These are phyloP conservation scores for Oncorhynchus masou DNA, from an alignment of 2,113 vertebrate species.

Conservation along the genomic window DNA sequence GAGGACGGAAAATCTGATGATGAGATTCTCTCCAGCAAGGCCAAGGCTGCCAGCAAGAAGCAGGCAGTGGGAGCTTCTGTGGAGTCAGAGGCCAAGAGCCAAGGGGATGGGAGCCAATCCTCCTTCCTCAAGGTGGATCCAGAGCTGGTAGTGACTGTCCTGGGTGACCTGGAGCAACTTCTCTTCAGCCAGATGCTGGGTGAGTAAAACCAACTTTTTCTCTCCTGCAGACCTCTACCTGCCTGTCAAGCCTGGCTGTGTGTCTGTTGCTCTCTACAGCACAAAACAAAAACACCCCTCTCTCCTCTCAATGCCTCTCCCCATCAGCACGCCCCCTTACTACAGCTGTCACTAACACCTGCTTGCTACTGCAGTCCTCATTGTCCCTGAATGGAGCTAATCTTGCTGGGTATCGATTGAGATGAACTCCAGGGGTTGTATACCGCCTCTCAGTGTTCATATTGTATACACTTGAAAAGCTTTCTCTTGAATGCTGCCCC, in stretches of 20 bases:
- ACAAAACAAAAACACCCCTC: not conserved
- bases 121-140: constrained; percentile 93
- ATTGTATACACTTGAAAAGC: no score
- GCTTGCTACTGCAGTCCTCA: constrained; percentile 41
- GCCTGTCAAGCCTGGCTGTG: not conserved
- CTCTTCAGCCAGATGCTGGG: constrained; percentile 97
- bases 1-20: constrained; percentile 73
- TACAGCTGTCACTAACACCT: constrained; percentile 44
- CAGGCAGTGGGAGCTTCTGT: no score
- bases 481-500: no score
- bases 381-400: constrained; percentile 17
- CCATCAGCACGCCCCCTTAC: constrained; percentile 45
- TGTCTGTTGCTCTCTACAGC: not conserved
- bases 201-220: constrained; percentile 69
- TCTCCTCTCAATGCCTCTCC: not conserved
- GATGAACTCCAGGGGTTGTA: no score
- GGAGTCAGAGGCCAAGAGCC: no score
- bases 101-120: no score
- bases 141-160: constrained; percentile 93
- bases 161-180: constrained; percentile 95
- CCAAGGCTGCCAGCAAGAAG: constrained; percentile 60
- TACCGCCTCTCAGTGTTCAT: no score
- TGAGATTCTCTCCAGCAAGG: constrained; percentile 79
- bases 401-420: not conserved
- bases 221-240: not conserved